A percentile compares a stretch with the other conserved stretches of the same genome.
These are phyloP conservation scores for Metalampra italica DNA, from an alignment of 2,888 invertebrate genomes.

Conservation along the genomic window DNA sequence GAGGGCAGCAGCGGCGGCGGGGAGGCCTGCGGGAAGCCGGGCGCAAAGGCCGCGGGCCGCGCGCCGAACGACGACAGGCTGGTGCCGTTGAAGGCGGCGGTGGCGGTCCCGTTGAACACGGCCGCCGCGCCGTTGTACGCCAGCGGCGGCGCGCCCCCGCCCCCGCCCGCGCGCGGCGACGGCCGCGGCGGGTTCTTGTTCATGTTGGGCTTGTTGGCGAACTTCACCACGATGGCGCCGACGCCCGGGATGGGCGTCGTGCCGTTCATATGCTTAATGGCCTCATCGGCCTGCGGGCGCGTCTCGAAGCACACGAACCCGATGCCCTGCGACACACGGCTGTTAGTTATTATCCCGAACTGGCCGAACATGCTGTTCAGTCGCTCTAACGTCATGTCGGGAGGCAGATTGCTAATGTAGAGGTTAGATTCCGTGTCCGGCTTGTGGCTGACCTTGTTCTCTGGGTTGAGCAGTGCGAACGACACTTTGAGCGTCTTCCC, in stretches of 20 bases:
- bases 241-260: constrained; percentile 63
- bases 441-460: constrained; percentile 72
- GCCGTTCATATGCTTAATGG: constrained; percentile 67
- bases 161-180: constrained; percentile 48
- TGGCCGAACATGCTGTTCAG: constrained; percentile 64
- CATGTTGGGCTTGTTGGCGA: constrained; percentile 70
- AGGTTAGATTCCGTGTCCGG: constrained; percentile 74
- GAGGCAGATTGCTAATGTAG: constrained; percentile 74
- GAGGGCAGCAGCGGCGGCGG: constrained; percentile 71
- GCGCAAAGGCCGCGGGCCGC: constrained; percentile 56
- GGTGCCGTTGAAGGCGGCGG: constrained; percentile 61
- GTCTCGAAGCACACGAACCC: constrained; percentile 73
- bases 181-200: constrained; percentile 64
- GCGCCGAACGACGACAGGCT: constrained; percentile 60
- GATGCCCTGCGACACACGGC: constrained; percentile 73
- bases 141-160: constrained; percentile 37
- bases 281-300: constrained; percentile 69
- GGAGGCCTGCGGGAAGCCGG: constrained; percentile 65
- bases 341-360: constrained; percentile 70
- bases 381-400: constrained; percentile 73
- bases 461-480: constrained; percentile 73
- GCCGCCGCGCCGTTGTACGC: constrained; percentile 64
- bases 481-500: constrained; percentile 75
- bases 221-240: constrained; percentile 69
- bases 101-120: constrained; percentile 58